Evolutionary conservation across 2,113 vertebrate genomes (phyloP), one percentile per base, ranked within the genome.

Genomic region (Nematolebias whitei): DNA sequence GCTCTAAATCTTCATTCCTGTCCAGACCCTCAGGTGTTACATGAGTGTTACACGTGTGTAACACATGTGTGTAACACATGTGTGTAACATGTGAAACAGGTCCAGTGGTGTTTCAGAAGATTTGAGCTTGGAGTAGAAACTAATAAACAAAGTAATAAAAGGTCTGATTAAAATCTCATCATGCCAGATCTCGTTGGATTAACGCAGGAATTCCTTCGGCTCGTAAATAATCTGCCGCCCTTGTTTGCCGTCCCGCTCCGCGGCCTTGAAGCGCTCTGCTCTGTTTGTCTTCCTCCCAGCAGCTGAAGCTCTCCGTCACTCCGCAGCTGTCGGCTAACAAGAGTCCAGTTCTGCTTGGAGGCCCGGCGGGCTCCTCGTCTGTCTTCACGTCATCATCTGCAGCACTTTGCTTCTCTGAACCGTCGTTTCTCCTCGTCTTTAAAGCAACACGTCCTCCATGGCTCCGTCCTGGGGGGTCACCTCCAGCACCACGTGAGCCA

Each of bases 241-340:
- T 2, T 26, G 2, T 15, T n/a, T 15, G 62, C 5, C 1, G n/a
- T 70, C 51, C 71, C n/a, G 71, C 18, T 18, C 39, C 39, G 73
- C 14, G 57, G 67, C 78, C 75, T 70, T 52, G 78, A 55, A 71
- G 48, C 29, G 66, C 62, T 64, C 71, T 53, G 68, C 58, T 52
- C 59, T 44, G 68, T 47, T 71, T 76, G 32, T 68, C 73, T 48
- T 52, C 43, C 73, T 38, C 8, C 49, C 64, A 41, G 65, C 86
- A 82, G 84, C 82, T 80, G 81, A 73, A 22, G 48, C 66, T 20
- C 63, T 48, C 64, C 26, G 71, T 68, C 80, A 72, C 71, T 55
- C 53, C 29, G 84, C 91, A 90, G 90, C 90, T 90, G 90, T 87
- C 80, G 68, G 74, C 68, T 88, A 90, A 88, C 86, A 63, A 83